Evolutionary conservation across 2,113 vertebrate species (phyloP), one percentile per base, ranked within the genome.

Genomic region (Grammomys dolichurus): DNA sequence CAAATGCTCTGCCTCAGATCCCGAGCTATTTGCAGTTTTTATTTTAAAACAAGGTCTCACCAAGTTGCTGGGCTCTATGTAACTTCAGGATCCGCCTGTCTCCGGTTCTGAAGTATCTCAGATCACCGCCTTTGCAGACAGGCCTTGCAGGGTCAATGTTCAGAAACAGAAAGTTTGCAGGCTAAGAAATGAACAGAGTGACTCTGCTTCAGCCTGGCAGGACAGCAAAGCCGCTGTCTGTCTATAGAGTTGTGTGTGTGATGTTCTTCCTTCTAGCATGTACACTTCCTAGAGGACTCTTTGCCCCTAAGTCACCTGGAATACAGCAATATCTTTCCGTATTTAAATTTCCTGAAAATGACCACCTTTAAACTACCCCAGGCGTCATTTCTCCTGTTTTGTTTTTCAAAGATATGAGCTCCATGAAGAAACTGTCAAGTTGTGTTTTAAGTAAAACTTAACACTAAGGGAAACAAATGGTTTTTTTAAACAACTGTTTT

Each of bases 371-470:
- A 76, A 31, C 82, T 78, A 82, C 4, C 22, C 26, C 26, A 11
- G 77, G 5, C 0, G 20, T 33, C 31, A 56, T 81, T 81, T 67
- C 24, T 93, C 84, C 84, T 87, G 40, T 58, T 88, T 91, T 75
- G 26, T 56, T 87, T 31, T 85, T 92, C n/a, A 92, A 91, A 90
- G 54, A 72, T 43, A 19, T 28, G 84, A 58, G 31, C 80, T 89
- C 20, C 43, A 31, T 48, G 31, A 81, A 89, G 43, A 86, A 77
- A 58, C 54, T 84, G 16, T 73, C 72, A 91, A 31, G 40, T 89
- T 14, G 17, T 91, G 11, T 65, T 91, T 95, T 91, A 94, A 93
- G 77, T 95, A 77, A 91, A 88, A n/a, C 7, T 77, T 92, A 84
- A 87, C 3, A 22, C 48, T 91, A n/a, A 76, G 75, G 75, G 90